These are phyloP conservation scores for Biston stratarius DNA, from an alignment of 2,888 invertebrate species.

Conservation along the genomic window DNA sequence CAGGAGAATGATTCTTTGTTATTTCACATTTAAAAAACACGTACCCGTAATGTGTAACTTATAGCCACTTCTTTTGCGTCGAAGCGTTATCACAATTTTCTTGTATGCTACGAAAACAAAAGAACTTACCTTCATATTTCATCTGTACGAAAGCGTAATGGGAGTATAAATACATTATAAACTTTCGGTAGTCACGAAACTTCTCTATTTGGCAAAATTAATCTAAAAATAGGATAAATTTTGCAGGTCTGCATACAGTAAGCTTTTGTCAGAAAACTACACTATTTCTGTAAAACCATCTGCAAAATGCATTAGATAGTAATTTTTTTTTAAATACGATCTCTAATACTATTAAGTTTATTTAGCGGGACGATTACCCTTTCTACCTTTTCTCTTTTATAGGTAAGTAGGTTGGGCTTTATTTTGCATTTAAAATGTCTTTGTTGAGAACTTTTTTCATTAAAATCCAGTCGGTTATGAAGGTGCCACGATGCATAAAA, in stretches of 20 bases:
- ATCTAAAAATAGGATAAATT: conserved; percentile 24
- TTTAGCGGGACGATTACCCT: conserved; percentile 45
- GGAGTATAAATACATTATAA: conserved; percentile 9
- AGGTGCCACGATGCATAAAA: conserved; percentile 66
- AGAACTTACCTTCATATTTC: background rate
- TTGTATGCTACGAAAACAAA: background rate
- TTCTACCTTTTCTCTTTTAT: conserved; percentile 40
- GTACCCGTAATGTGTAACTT: no score
- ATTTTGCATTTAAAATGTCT: conserved; percentile 72
- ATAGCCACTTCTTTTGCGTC: background rate
- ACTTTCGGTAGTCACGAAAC: conserved; percentile 19
- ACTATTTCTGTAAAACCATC: conserved; percentile 15
- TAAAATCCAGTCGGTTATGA: conserved; percentile 66
- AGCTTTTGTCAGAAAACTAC: conserved; percentile 18
- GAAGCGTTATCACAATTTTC: background rate
- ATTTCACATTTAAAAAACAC: no score
- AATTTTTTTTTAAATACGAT: conserved; percentile 43
- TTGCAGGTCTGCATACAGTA: conserved; percentile 19
- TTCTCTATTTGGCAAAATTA: conserved; percentile 40
- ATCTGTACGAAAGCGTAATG: background rate
- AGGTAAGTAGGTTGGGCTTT: conserved; percentile 43
- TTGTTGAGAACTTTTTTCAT: conserved; percentile 70
- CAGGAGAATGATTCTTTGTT: no score
- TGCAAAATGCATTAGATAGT: conserved; percentile 32
- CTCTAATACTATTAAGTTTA: conserved; percentile 51